phyloP scores from a whole-genome alignment of 2,113 vertebrate species.

The Actenoides hombroni region DNA sequence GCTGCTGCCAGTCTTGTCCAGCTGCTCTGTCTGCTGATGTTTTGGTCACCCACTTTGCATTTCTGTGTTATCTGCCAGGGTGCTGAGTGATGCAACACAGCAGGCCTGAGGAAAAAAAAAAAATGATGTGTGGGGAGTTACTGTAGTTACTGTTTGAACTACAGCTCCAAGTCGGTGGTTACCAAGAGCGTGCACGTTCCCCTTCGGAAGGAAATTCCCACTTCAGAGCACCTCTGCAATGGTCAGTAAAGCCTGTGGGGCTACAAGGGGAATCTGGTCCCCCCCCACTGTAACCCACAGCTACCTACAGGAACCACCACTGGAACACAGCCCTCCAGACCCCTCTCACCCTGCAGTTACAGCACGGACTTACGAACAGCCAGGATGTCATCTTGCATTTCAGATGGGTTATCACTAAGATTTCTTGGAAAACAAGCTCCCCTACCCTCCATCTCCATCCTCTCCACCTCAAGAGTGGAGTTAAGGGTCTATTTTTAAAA shows the following conservation, averaged over 20 bases:
- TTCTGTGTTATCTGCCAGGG: background rate
- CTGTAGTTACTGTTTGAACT: background rate
- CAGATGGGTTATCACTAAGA: background rate
- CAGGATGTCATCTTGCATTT: background rate
- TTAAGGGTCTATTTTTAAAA: background rate
- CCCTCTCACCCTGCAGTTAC: background rate
- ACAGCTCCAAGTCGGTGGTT: background rate
- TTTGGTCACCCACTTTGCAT: background rate
- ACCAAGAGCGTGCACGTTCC: fast-evolving
- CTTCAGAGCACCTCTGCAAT: fast-evolving
- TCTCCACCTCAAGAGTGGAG: background rate
- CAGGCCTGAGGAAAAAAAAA: background rate
- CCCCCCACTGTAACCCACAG: background rate
- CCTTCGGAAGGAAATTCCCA: background rate
- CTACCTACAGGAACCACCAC: fast-evolving
- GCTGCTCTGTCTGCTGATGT: background rate
- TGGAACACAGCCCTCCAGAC: background rate
- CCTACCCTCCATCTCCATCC: background rate
- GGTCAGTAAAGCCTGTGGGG: background rate
- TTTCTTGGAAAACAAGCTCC: background rate
- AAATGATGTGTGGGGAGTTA: background rate
- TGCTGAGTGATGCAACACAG: background rate
- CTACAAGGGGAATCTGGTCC: background rate
- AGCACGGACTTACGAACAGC: background rate
- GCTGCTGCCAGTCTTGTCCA: background rate